A percentile compares a stretch with the other conserved stretches of the same genome.
Evolutionary conservation across 2,797 vertebrate species (phyloP).

Genomic region (Ara ararauna): DNA sequence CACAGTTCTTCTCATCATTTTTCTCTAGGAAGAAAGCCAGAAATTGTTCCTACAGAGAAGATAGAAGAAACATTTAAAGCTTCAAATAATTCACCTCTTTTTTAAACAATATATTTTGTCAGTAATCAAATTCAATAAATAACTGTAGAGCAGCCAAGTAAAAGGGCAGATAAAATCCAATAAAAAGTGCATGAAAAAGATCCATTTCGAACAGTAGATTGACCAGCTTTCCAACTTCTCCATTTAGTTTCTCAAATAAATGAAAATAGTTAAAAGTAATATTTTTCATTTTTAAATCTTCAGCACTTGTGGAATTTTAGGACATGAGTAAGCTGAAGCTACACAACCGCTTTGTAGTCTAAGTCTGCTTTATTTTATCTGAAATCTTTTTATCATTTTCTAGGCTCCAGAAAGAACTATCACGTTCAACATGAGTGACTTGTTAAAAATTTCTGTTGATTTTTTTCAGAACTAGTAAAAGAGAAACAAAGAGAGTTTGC

Average conservation of each 20-base stretch:
- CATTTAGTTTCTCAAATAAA: not conserved
- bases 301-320: not conserved
- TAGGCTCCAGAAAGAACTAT: not conserved
- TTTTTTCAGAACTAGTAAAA: not conserved
- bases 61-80: not conserved
- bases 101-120: slow-evolving; percentile 31
- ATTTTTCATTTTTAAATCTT: not conserved
- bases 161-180: not conserved
- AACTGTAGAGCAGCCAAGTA: not conserved
- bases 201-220: not conserved
- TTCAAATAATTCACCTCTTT: not conserved
- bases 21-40: not conserved
- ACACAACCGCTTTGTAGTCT: not conserved
- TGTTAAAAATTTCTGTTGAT: not conserved
- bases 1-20: not conserved
- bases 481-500: not conserved
- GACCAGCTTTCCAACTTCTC: not conserved
- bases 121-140: slow-evolving; percentile 14
- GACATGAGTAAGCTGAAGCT: not conserved
- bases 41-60: not conserved
- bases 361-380: not conserved
- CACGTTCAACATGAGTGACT: fast-evolving
- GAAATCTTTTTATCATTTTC: not conserved
- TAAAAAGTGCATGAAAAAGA: not conserved
- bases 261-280: not conserved